Conservation (phyloP, 2,888 invertebrate genomes). For the Diaperis boleti region DNA sequence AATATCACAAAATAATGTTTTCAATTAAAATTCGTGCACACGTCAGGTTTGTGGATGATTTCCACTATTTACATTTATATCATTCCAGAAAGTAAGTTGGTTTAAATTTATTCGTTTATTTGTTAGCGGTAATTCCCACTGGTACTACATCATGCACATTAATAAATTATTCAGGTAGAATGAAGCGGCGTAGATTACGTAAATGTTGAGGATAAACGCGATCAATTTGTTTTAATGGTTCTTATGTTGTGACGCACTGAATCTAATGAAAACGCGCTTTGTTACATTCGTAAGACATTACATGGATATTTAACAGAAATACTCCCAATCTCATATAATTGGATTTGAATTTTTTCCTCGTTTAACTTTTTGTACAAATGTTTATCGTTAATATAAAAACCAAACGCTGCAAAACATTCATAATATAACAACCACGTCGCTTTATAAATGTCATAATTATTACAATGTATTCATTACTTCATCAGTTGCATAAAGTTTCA, state of each 20-base stretch:
- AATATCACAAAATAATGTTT: conserved; percentile 24
- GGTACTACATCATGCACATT: conserved; percentile 11
- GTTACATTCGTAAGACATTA: too few relatives aligned
- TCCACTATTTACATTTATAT: conserved; percentile 22
- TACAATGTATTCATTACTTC: too few relatives aligned
- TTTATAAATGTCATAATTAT: too few relatives aligned
- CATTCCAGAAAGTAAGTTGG: conserved; percentile 22
- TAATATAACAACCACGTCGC: neutral
- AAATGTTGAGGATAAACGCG: conserved; percentile 5
- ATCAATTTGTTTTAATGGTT: neutral
- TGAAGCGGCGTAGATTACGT: conserved; percentile 8
- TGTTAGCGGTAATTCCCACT: conserved; percentile 10
- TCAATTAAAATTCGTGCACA: conserved; percentile 23
- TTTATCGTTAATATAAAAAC: neutral
- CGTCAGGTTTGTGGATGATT: conserved; percentile 12
- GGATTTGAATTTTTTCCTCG: neutral
- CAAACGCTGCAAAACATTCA: neutral
- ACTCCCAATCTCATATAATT: too few relatives aligned
- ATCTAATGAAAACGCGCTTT: conserved; percentile 6
- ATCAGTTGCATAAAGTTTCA: neutral
- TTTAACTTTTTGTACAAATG: too few relatives aligned
- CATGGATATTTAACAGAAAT: too few relatives aligned
- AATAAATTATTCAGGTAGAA: conserved; percentile 21
- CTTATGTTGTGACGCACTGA: neutral
- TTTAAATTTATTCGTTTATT: conserved; percentile 16